Evolutionary conservation across 2,113 vertebrate species (phyloP).

Genomic region (Tympanuchus pallidicinctus): DNA sequence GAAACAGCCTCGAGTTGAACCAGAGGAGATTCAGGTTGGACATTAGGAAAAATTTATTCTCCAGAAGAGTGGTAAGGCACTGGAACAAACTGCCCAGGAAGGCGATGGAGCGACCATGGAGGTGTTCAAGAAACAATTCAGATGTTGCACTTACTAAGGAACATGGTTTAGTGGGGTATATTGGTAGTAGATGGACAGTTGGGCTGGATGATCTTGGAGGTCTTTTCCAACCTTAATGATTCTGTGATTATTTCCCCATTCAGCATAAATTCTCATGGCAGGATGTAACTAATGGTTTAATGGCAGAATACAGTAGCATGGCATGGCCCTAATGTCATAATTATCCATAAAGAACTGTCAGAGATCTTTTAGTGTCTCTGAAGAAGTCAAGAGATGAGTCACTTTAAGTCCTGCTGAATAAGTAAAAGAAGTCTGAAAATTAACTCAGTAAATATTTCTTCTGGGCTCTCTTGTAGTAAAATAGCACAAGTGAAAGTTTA

Average conservation of each 20-base stretch:
- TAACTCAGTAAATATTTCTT: not conserved
- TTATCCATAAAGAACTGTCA: conserved; percentile 22
- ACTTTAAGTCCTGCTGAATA: not conserved
- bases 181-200: no score
- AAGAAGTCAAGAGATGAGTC: conserved; percentile 27
- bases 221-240: no score
- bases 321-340: conserved; percentile 4
- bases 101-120: no score
- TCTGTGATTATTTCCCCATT: not conserved
- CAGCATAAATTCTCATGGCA: not conserved
- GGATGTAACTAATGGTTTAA: conserved; percentile 6
- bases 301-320: conserved; percentile 8
- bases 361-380: conserved; percentile 14
- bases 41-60: no score
- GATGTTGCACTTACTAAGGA: no score
- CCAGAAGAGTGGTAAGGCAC: no score
- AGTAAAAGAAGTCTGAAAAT: conserved; percentile 12
- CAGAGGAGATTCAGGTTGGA: no score
- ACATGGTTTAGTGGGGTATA: no score
- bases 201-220: no score
- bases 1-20: no score
- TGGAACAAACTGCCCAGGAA: no score
- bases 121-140: no score
- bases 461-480: not conserved
- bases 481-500: not conserved